Percentiles rank a stretch among this genome's conserved stretches.
Conservation (phyloP, 2,797 vertebrate genomes). For the Muscicapa striata region DNA sequence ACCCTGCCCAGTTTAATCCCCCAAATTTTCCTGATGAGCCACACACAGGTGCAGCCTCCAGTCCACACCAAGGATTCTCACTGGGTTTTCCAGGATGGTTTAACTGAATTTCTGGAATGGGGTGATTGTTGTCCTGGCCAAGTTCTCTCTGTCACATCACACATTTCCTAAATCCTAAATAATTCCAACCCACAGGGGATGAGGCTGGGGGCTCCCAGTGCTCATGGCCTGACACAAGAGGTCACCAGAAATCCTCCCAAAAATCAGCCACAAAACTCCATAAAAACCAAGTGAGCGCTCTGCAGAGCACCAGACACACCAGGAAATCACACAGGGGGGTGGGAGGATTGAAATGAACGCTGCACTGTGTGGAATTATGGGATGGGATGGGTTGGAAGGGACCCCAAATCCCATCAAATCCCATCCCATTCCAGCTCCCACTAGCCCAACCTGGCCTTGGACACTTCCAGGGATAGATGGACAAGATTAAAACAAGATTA, state of each 20-base stretch:
- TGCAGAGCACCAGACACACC: accelerated
- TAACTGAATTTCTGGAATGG: accelerated
- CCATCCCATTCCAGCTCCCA: background rate
- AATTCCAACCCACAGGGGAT: accelerated
- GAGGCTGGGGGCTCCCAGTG: background rate
- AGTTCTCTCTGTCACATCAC: background rate
- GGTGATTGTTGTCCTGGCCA: background rate
- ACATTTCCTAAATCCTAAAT: background rate
- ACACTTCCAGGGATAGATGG: background rate
- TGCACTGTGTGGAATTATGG: accelerated
- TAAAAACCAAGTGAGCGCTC: accelerated
- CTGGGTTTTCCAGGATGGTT: background rate
- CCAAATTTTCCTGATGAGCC: too few species aligned
- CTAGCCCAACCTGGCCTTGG: background rate
- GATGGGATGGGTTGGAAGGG: background rate
- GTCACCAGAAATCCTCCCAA: accelerated
- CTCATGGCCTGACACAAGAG: background rate
- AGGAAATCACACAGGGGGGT: accelerated
- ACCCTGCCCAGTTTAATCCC: too few species aligned
- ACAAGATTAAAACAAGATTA: background rate
- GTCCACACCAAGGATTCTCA: too few species aligned
- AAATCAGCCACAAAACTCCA: background rate
- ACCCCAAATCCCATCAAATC: background rate
- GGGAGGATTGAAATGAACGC: background rate
- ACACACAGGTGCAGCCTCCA: too few species aligned